These are phyloP conservation scores for Caenorhabditis wallacei DNA, from an alignment of 2,888 invertebrate species.

Conservation along the genomic window DNA sequence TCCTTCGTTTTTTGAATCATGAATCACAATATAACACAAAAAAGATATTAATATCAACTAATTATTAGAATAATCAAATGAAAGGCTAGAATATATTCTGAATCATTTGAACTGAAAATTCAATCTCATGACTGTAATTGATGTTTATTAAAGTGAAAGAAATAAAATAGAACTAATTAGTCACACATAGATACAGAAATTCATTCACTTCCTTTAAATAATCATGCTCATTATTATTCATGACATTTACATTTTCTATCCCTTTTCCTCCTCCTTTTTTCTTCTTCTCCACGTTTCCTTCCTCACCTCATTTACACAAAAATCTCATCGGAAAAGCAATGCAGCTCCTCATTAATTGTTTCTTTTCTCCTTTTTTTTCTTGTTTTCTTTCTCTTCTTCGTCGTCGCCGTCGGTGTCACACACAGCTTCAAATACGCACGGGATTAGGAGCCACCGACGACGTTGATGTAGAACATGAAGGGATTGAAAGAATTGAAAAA, in stretches of 20 bases:
- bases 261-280: constrained; percentile 24
- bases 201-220: constrained; percentile 50
- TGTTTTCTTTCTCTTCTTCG: constrained; percentile 13
- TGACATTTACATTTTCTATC: constrained; percentile 53
- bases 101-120: too few species aligned
- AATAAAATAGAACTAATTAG: constrained; percentile 46
- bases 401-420: constrained; percentile 20
- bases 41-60: background rate
- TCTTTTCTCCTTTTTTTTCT: constrained; percentile 31
- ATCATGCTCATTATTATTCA: constrained; percentile 57
- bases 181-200: constrained; percentile 4
- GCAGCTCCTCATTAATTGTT: constrained; percentile 57
- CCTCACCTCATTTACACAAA: constrained; percentile 60
- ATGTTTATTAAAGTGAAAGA: background rate
- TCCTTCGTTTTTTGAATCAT: background rate
- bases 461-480: constrained; percentile 48
- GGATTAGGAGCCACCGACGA: constrained; percentile 50
- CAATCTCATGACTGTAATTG: constrained; percentile 1
- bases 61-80: too few species aligned
- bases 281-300: constrained; percentile 16
- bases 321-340: constrained; percentile 45
- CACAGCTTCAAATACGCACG: constrained; percentile 42
- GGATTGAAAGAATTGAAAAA: constrained; percentile 30
- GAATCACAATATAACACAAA: constrained; percentile 6
- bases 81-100: too few species aligned